These are phyloP conservation scores for Phylloscopus trochilus DNA, from an alignment of 2,113 vertebrate genomes.

Conservation along the genomic window DNA sequence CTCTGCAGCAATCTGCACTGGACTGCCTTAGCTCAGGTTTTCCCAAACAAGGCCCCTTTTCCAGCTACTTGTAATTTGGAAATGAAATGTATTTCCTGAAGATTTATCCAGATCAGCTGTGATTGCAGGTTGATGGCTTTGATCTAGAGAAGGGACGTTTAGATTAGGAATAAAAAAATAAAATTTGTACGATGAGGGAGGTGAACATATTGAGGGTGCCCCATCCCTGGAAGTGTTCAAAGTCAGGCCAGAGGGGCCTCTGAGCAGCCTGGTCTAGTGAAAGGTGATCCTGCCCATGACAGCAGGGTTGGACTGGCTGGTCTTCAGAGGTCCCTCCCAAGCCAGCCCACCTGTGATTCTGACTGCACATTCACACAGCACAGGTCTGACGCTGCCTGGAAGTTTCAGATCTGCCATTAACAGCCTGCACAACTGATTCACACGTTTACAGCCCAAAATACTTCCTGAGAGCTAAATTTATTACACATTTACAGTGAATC, in stretches of 20 bases:
- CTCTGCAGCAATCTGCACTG: not conserved
- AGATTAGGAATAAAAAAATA: not conserved
- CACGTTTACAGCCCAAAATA: slow-evolving; percentile 11
- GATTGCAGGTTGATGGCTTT: not conserved
- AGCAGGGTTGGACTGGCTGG: not conserved
- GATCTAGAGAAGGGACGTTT: not conserved
- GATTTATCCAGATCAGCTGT: not conserved
- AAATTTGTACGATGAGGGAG: fast-evolving
- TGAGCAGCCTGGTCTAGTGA: not conserved
- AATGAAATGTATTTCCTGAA: not conserved
- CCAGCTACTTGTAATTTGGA: not conserved
- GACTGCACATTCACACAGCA: not conserved
- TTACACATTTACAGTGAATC: slow-evolving; percentile 3
- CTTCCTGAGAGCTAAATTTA: not conserved
- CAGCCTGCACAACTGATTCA: not conserved
- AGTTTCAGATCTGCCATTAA: not conserved
- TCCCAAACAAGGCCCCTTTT: not conserved
- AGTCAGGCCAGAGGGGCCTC: not conserved
- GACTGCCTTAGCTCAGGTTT: not conserved
- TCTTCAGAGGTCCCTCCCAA: not conserved
- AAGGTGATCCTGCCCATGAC: not conserved
- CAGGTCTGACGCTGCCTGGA: not conserved
- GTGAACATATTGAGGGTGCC: fast-evolving
- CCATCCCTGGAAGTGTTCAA: not conserved
- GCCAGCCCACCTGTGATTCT: not conserved